Percentiles rank a stretch among this genome's conserved stretches.
Conservation (phyloP, 2,888 invertebrate species). For the Cosmorhoe ocellata region DNA sequence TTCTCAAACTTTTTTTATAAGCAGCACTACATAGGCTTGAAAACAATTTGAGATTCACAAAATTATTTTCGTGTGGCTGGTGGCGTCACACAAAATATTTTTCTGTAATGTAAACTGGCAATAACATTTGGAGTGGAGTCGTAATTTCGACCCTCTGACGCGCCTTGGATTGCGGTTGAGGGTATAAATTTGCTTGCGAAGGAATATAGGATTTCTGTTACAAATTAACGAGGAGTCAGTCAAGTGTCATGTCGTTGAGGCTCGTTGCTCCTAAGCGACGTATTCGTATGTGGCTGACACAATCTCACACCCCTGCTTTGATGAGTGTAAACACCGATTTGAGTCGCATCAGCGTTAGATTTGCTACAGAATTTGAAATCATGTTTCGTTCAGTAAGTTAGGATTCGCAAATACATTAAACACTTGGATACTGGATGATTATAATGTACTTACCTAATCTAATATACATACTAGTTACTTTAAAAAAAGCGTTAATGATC, state of each 20-base stretch:
- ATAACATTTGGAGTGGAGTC: constrained; percentile 50
- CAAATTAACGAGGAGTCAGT: constrained; percentile 77
- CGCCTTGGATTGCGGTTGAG: constrained; percentile 45
- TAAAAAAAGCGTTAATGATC: no score
- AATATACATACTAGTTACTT: no score
- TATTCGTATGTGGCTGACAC: constrained; percentile 52
- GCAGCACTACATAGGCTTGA: no score
- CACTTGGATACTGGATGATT: neutral
- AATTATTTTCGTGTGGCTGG: constrained; percentile 37
- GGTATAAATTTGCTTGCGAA: constrained; percentile 51
- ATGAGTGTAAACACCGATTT: constrained; percentile 50
- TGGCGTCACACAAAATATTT: constrained; percentile 54
- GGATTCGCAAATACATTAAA: constrained; percentile 3
- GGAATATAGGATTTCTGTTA: constrained; percentile 60
- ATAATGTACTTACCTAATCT: no score
- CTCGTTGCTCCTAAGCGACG: constrained; percentile 57
- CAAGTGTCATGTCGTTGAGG: constrained; percentile 63
- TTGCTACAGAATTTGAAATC: constrained; percentile 24
- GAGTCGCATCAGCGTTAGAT: constrained; percentile 29
- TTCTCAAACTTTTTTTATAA: neutral
- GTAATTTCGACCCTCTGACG: constrained; percentile 45
- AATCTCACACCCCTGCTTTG: constrained; percentile 40
- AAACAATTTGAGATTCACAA: no score
- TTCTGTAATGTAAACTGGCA: constrained; percentile 65
- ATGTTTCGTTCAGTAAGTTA: constrained; percentile 2